Evolutionary conservation across 2,797 vertebrate genomes (phyloP).

Genomic region (Odontamblyopus lacepedii): DNA sequence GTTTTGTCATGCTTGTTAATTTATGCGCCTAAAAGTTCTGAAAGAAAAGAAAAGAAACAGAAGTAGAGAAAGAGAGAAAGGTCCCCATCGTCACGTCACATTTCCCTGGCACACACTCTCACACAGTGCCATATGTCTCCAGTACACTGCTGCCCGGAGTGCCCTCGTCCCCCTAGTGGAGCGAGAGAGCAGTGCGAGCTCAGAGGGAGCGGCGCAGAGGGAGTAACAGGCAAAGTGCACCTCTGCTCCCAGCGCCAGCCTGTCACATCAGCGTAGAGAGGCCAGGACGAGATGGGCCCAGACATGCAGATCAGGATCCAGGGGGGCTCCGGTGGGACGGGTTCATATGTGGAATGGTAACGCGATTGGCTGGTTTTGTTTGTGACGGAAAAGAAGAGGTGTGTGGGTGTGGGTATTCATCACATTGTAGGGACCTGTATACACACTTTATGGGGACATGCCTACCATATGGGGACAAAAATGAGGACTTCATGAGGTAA

Average conservation of each 20-base stretch:
- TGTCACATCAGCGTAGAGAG: conserved; percentile 31
- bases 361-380: not conserved
- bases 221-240: conserved; percentile 43
- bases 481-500: too few relatives aligned
- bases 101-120: not conserved
- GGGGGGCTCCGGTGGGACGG: conserved; percentile 6
- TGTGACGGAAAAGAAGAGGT: not conserved
- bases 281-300: conserved; percentile 18
- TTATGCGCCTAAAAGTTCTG: not conserved
- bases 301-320: conserved; percentile 26
- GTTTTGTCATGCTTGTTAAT: not conserved
- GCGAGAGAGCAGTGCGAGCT: not conserved
- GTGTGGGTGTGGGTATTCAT: not conserved
- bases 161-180: conserved; percentile 6
- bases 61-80: not conserved
- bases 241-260: conserved; percentile 17
- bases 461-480: too few relatives aligned
- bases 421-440: not conserved
- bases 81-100: not conserved
- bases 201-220: conserved; percentile 27
- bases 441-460: too few relatives aligned
- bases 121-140: conserved; percentile 6
- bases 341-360: conserved; percentile 9
- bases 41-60: not conserved
- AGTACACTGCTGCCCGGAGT: conserved; percentile 7